These are phyloP conservation scores for Galaxias olidus DNA, from an alignment of 2,797 vertebrate species.

Conservation along the genomic window DNA sequence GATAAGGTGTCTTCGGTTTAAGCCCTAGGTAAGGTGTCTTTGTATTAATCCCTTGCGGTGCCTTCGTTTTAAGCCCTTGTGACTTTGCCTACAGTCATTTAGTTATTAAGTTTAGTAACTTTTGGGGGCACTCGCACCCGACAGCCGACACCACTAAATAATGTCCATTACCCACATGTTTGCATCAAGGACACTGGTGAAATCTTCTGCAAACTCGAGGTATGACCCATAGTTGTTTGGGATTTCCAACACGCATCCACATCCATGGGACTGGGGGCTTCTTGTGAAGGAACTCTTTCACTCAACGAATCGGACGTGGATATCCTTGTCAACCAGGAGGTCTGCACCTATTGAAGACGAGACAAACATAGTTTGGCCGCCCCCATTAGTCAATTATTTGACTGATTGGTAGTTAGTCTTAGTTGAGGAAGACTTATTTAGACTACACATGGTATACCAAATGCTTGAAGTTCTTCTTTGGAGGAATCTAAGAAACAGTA, in stretches of 20 bases:
- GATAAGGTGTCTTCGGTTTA: too few species aligned
- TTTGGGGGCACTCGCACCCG: too few species aligned
- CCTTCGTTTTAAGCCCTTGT: too few species aligned
- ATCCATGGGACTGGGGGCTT: constrained; percentile 19
- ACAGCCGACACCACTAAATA: constrained; percentile 11
- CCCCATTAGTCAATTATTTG: neutral
- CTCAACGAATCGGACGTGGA: constrained; percentile 17
- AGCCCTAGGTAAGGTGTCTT: too few species aligned
- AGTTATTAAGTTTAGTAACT: too few species aligned
- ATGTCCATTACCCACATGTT: constrained; percentile 21
- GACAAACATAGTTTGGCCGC: neutral
- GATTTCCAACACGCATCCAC: constrained; percentile 17
- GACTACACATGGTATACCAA: too few species aligned
- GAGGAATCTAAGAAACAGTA: too few species aligned
- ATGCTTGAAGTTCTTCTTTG: too few species aligned
- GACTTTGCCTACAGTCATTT: too few species aligned
- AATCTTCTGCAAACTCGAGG: constrained; percentile 22
- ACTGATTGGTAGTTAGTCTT: too few species aligned
- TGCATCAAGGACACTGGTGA: constrained; percentile 11
- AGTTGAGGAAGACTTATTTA: neutral
- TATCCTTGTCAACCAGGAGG: constrained; percentile 4
- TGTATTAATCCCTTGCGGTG: too few species aligned
- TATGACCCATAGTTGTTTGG: constrained; percentile 15
- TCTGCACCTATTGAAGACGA: too few species aligned
- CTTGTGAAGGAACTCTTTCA: constrained; percentile 4